Conservation (phyloP, 2,888 invertebrate species). For the Drosophila anceps region DNA sequence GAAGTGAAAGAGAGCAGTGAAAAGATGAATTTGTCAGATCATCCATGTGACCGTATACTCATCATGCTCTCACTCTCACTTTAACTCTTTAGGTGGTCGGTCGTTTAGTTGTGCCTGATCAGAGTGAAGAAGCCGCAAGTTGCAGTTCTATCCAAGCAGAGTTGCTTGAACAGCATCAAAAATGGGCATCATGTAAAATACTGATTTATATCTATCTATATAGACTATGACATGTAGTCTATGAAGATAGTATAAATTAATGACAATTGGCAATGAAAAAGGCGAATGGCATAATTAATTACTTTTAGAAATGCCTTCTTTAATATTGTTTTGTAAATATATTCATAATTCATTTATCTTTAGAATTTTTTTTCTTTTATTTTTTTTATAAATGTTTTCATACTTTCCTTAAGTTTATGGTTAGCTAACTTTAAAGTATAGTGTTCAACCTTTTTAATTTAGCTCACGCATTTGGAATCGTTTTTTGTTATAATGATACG, state of each 20-base stretch:
- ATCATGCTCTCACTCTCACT: background rate
- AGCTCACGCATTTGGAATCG: constrained; percentile 59
- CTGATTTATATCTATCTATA: no score
- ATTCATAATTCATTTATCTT: background rate
- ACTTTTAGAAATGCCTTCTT: background rate
- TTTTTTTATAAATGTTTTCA: background rate
- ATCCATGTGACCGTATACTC: no score
- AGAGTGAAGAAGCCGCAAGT: background rate
- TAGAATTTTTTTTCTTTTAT: no score
- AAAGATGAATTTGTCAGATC: background rate
- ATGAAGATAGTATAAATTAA: background rate
- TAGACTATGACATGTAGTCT: background rate
- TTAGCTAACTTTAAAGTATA: background rate
- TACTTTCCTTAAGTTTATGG: background rate
- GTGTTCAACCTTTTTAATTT: constrained; percentile 42
- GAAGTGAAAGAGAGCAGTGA: background rate
- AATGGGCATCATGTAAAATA: no score
- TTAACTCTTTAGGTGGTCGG: background rate
- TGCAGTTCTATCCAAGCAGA: no score
- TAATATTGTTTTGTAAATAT: background rate
- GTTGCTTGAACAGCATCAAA: no score
- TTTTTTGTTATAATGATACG: constrained; percentile 53
- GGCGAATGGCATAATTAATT: background rate
- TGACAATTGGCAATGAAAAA: background rate
- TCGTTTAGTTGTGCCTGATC: background rate